Evolutionary conservation across 2,113 vertebrate species (phyloP).

Genomic region (Capra hircus): DNA sequence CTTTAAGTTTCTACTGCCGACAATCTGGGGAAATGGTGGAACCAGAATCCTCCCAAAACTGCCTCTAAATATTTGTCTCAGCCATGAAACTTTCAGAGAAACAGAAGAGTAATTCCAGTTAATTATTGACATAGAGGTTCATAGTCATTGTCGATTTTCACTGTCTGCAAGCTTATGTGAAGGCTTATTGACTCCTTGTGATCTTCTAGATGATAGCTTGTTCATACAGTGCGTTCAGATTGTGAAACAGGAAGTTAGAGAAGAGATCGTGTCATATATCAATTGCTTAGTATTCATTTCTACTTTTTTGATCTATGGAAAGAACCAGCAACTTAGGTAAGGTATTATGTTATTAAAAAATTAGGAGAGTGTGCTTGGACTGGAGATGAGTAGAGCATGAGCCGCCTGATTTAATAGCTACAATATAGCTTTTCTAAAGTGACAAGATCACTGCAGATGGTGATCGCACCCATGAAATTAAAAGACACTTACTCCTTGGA

Average conservation of each 20-base stretch:
- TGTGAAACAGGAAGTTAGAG: background rate
- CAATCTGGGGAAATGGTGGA: background rate
- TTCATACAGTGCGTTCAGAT: background rate
- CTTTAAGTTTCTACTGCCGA: background rate
- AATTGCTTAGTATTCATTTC: background rate
- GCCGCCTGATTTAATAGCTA: background rate
- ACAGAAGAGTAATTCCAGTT: background rate
- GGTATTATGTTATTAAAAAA: background rate
- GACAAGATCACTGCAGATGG: too few species aligned
- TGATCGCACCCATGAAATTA: too few species aligned
- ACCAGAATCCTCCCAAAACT: background rate
- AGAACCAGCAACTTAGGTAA: background rate
- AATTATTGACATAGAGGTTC: background rate
- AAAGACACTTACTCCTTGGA: too few species aligned
- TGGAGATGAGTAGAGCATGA: background rate
- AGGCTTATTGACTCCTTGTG: background rate
- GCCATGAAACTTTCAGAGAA: background rate
- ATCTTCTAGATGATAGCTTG: background rate
- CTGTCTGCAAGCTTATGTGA: background rate
- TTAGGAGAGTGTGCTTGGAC: background rate
- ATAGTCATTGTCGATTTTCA: background rate
- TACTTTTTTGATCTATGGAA: background rate
- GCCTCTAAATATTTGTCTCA: background rate
- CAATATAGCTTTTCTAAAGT: background rate
- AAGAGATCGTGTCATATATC: background rate